A percentile compares a stretch with the other conserved stretches of the same genome.
These are phyloP conservation scores for Scolanthus callimorphus DNA, from an alignment of 92 coral and sea anemone species.

Conservation along the genomic window DNA sequence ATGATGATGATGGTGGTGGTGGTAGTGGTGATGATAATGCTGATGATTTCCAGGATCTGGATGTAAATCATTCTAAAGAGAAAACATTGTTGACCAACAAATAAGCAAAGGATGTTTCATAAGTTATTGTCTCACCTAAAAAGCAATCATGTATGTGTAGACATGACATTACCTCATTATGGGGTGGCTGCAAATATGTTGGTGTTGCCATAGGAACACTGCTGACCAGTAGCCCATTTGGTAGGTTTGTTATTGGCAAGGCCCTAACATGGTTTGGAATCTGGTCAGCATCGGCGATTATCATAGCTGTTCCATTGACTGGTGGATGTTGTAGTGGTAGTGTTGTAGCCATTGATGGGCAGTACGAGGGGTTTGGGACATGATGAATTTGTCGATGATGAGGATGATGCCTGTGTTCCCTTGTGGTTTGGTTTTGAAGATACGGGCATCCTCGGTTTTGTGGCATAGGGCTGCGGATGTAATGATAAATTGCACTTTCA, in stretches of 20 bases:
- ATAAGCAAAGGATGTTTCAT: too few species aligned
- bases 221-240: slow-evolving; percentile 62
- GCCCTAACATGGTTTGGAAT: slow-evolving; percentile 76
- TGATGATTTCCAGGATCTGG: slow-evolving; percentile 31
- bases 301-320: slow-evolving; percentile 58
- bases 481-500: too few species aligned
- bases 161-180: slow-evolving; percentile 17
- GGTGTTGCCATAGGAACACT: slow-evolving; percentile 87
- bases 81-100: too few species aligned
- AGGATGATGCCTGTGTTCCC: slow-evolving; percentile 62
- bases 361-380: slow-evolving; percentile 49
- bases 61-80: slow-evolving; percentile 54
- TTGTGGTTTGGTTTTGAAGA: slow-evolving; percentile 43
- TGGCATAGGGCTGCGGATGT: background rate
- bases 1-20: slow-evolving; percentile 89
- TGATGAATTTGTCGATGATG: slow-evolving; percentile 46
- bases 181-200: slow-evolving; percentile 81
- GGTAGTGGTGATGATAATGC: slow-evolving; percentile 84
- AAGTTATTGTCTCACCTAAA: too few species aligned
- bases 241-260: slow-evolving; percentile 78
- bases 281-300: slow-evolving; percentile 70
- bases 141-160: too few species aligned
- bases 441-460: slow-evolving; percentile 69
- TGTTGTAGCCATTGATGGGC: slow-evolving; percentile 61
- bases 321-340: slow-evolving; percentile 75